Conservation (phyloP, 64 coral and sea anemone species). For the Dendronephthya gigantea region DNA sequence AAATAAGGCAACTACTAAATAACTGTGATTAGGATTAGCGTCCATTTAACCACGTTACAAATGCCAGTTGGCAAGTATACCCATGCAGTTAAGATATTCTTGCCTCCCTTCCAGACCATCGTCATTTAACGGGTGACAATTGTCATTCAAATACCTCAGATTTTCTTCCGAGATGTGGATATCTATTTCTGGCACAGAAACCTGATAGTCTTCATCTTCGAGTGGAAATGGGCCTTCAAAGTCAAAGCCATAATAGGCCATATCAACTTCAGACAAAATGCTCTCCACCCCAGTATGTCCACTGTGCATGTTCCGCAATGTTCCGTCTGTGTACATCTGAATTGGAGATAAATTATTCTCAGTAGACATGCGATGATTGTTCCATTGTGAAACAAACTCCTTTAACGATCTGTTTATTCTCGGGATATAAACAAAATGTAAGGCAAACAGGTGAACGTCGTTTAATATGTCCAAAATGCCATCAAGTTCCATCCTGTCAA, state of each 20-base stretch:
- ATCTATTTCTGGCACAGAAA: not conserved
- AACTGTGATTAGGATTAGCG: too few species aligned
- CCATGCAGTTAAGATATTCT: too few species aligned
- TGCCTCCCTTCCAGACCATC: too few species aligned
- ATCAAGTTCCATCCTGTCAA: slow-evolving; percentile 6
- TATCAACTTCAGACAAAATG: not conserved
- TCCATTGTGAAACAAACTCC: slow-evolving; percentile 55
- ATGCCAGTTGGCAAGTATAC: too few species aligned
- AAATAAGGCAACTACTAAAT: too few species aligned
- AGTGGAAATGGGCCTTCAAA: slow-evolving; percentile 7
- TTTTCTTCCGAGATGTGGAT: not conserved
- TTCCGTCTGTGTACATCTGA: slow-evolving; percentile 43
- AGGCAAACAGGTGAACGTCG: slow-evolving; percentile 27
- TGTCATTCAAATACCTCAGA: too few species aligned
- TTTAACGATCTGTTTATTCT: slow-evolving; percentile 39
- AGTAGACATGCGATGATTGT: slow-evolving; percentile 30
- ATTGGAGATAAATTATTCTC: slow-evolving; percentile 39
- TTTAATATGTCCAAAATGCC: not conserved
- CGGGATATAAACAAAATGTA: slow-evolving; percentile 35
- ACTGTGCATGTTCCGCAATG: slow-evolving; percentile 25
- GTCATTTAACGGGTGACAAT: too few species aligned
- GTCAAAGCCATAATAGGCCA: not conserved
- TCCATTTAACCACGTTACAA: too few species aligned
- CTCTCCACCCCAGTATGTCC: not conserved
- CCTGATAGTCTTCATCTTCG: slow-evolving; percentile 1